Evolutionary conservation across 2,113 vertebrate species (phyloP), one percentile per base, ranked within the genome.

Genomic region (Gadus macrocephalus): DNA sequence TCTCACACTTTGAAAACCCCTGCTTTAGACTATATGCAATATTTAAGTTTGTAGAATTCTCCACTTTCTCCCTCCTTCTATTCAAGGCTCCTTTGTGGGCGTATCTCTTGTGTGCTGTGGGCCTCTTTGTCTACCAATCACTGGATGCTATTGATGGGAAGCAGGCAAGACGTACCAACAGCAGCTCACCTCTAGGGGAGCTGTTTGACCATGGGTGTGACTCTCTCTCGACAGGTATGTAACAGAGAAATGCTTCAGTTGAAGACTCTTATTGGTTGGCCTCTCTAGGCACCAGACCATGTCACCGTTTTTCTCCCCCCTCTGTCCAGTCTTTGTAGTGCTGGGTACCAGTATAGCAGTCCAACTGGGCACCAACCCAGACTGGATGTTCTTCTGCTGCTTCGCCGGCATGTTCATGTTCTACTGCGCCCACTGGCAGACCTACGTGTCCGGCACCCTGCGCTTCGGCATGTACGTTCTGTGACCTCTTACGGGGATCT

Each of bases 341-440:
- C 85, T 99, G 92, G 96, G 97, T 79, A 98, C 96, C 78, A 97
- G 95, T 83, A 95, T 99, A 82, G 95, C 97, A 1, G 95, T 98
- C 67, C 97, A 98, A 75, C 91, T 99, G 89, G 97, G 97, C 25
- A 98, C 97, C 65, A 94, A 98, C 85, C 96, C 96, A 20, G 97
- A 98, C 85, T 98, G 96, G 96, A 98, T 99, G 96, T 99, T 99
- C 90, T 98, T 98, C 92, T 98, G 96, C 90, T 99, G 96, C 89
- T 99, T 99, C 78, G 94, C 97, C 55, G 97, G 94, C 74, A 98
- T 97, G 15, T 99, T 98, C 78, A 98, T 99, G 95, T 99, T 99
- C 91, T 99, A 99, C 91, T 98, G 97, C 67, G 97, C 97, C 0
- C 97, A 99, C 69, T 98, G 97, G 97, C 97, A 99, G 89, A 99